Percentiles rank a stretch among this genome's conserved stretches.
Conservation (phyloP, 2,797 vertebrate genomes). For the Mormyrus hasselquistii region DNA sequence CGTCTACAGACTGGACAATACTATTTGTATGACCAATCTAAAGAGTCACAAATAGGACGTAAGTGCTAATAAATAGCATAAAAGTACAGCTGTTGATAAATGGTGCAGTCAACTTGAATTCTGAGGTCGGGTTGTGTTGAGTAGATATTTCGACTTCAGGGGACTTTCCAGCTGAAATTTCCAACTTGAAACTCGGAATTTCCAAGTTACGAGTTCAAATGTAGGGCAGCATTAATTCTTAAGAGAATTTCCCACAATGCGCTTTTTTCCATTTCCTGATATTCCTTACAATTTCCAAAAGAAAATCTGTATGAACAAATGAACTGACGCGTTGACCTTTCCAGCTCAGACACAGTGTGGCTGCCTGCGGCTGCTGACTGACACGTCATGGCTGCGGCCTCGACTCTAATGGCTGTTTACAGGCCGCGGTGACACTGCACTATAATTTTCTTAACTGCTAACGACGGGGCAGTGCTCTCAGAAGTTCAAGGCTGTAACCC, state of each 20-base stretch:
- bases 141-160: not conserved
- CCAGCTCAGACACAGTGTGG: not conserved
- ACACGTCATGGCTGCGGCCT: not conserved
- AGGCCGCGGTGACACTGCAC: not conserved
- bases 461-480: not conserved
- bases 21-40: not conserved
- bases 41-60: not conserved
- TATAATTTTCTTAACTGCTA: conserved; percentile 9
- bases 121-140: not conserved
- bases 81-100: not conserved
- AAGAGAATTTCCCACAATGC: not conserved
- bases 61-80: not conserved
- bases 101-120: not conserved
- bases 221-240: not conserved
- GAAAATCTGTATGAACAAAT: not conserved
- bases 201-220: not conserved
- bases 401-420: not conserved
- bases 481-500: not conserved
- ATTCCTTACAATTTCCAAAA: not conserved
- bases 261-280: not conserved
- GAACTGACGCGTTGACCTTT: not conserved
- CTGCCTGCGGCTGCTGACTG: not conserved
- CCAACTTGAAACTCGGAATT: not conserved
- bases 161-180: not conserved
- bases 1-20: not conserved